Conservation (phyloP, 2,888 invertebrate genomes). For the Strigamia maritima region DNA sequence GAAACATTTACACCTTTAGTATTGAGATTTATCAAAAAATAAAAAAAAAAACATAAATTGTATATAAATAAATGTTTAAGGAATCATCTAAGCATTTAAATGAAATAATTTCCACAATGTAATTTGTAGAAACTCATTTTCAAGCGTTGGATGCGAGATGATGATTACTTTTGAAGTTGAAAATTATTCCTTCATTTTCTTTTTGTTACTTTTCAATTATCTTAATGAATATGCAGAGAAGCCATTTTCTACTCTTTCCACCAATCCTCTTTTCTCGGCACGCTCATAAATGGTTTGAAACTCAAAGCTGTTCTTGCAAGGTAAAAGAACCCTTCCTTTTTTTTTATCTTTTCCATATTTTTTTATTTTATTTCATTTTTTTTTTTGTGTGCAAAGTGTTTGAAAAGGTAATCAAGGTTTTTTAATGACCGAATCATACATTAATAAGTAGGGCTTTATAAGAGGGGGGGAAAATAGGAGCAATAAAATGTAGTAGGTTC, state of each 20-base stretch:
- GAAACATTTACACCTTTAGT: too few species aligned
- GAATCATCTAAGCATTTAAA: not conserved
- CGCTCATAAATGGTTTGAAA: not conserved
- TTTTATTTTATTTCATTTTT: not conserved
- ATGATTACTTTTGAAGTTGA: conserved; percentile 25
- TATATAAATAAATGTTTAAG: not conserved
- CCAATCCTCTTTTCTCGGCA: conserved; percentile 4
- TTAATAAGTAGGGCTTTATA: not conserved
- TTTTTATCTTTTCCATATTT: not conserved
- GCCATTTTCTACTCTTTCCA: not conserved
- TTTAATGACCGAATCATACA: conserved; percentile 2
- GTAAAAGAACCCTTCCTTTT: not conserved
- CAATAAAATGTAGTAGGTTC: not conserved
- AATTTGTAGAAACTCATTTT: conserved; percentile 9
- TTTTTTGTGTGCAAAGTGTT: not conserved
- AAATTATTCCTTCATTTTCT: conserved; percentile 22
- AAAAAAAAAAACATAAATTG: too few species aligned
- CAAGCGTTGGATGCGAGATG: not conserved
- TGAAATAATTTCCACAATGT: not conserved
- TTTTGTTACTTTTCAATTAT: conserved; percentile 28
- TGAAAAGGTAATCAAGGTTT: not conserved
- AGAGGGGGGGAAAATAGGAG: not conserved
- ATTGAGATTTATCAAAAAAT: too few species aligned
- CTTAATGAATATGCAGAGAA: conserved; percentile 20
- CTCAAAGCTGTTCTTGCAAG: conserved; percentile 16